phyloP scores from a whole-genome alignment of 2,113 vertebrate genomes.

The Telmatochromis brichardi region DNA sequence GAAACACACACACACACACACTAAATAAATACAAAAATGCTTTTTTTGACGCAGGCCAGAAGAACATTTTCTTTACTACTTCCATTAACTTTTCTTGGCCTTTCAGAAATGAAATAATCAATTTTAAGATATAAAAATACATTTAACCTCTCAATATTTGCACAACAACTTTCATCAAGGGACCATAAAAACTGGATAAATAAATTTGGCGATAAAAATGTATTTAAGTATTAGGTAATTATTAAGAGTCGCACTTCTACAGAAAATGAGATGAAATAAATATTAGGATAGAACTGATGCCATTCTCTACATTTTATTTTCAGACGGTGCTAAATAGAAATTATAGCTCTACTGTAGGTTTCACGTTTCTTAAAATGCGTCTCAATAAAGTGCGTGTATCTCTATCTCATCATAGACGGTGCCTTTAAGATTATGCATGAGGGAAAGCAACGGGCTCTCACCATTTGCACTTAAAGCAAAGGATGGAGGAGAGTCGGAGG shows the following conservation, averaged over 20 bases:
- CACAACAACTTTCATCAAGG: background rate
- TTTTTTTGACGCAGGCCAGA: background rate
- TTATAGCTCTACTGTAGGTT: background rate
- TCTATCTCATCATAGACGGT: slow-evolving; percentile 32
- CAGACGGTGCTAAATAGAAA: background rate
- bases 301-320: background rate
- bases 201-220: background rate
- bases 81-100: background rate
- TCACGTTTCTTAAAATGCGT: background rate
- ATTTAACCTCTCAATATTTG: background rate
- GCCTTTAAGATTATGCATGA: slow-evolving; percentile 28
- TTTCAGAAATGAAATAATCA: fast-evolving
- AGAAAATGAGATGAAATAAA: background rate
- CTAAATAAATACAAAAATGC: background rate
- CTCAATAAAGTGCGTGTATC: background rate
- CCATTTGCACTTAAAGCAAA: slow-evolving; percentile 38
- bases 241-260: background rate
- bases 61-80: background rate
- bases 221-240: background rate
- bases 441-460: background rate
- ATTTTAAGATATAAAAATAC: background rate
- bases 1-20: background rate
- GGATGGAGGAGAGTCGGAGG: background rate
- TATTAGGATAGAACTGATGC: background rate
- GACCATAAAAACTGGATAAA: background rate